phyloP scores from a whole-genome alignment of 2,888 invertebrate genomes.

The Drosophila setosimentum region DNA sequence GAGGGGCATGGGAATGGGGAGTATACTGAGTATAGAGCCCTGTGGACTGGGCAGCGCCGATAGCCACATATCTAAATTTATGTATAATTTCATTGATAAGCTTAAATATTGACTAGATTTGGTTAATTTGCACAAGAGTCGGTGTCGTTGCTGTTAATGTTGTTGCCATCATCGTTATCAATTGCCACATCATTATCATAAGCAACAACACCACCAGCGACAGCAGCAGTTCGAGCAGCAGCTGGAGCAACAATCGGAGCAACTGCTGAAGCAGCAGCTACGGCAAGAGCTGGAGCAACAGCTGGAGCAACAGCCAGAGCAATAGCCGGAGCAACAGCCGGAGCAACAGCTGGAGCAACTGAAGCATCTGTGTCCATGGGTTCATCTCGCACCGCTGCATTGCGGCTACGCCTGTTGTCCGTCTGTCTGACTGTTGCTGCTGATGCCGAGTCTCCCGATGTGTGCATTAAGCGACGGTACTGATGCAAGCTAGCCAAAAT shows the following conservation, averaged over 20 bases:
- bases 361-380: conserved; percentile 12
- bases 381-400: not conserved
- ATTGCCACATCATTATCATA: not conserved
- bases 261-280: not conserved
- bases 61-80: conserved; percentile 2
- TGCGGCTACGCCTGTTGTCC: conserved; percentile 4
- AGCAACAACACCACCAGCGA: not conserved
- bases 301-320: conserved; percentile 1
- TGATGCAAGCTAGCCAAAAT: conserved; percentile 89
- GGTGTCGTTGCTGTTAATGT: conserved; percentile 6
- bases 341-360: conserved; percentile 10
- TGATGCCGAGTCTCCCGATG: conserved; percentile 29
- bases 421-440: not conserved
- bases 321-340: conserved; percentile 1
- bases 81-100: conserved; percentile 19
- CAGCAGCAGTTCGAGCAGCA: not conserved
- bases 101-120: conserved; percentile 38
- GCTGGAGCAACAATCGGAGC: not conserved
- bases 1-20: not conserved
- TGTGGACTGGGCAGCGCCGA: conserved; percentile 21
- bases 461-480: conserved; percentile 59
- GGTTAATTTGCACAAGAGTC: conserved; percentile 29
- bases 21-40: conserved; percentile 6
- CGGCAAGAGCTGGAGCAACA: not conserved
- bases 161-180: conserved; percentile 1